phyloP scores from a whole-genome alignment of 2,797 vertebrate species.

The Pseudomugil gertrudae region DNA sequence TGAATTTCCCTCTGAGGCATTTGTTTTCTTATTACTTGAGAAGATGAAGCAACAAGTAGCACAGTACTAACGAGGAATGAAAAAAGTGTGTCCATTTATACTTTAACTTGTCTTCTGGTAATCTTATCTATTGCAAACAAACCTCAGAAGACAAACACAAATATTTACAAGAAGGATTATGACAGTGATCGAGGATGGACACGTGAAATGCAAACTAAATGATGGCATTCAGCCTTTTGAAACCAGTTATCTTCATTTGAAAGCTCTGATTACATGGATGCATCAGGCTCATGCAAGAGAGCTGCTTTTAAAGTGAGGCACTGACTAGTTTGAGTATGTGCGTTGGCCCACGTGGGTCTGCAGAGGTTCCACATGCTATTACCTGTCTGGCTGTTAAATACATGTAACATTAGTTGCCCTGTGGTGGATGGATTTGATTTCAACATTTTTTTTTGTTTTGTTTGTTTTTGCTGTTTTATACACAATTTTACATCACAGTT shows the following conservation, averaged over 20 bases:
- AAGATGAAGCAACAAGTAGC: no score
- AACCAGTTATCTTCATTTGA: no score
- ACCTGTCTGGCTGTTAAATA: neutral
- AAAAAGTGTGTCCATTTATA: slow-evolving; percentile 30
- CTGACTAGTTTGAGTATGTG: neutral
- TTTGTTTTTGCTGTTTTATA: no score
- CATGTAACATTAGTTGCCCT: no score
- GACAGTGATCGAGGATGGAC: neutral
- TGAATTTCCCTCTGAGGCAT: rapidly evolving
- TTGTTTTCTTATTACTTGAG: neutral
- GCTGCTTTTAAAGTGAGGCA: neutral
- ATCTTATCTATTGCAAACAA: slow-evolving; percentile 56
- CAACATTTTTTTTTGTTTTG: no score
- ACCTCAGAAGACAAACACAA: slow-evolving; percentile 56
- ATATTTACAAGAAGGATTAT: slow-evolving; percentile 11
- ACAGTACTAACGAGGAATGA: no score
- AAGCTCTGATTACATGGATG: neutral
- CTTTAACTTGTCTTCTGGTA: slow-evolving; percentile 50
- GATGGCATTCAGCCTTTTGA: neutral
- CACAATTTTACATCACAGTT: no score
- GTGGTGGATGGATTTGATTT: no score
- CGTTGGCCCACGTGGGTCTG: neutral
- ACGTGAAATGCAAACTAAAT: neutral
- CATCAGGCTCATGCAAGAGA: neutral
- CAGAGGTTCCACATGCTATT: neutral